phyloP scores from a whole-genome alignment of 1,140 invertebrate genomes.

The Leptestheria dahalacensis region DNA sequence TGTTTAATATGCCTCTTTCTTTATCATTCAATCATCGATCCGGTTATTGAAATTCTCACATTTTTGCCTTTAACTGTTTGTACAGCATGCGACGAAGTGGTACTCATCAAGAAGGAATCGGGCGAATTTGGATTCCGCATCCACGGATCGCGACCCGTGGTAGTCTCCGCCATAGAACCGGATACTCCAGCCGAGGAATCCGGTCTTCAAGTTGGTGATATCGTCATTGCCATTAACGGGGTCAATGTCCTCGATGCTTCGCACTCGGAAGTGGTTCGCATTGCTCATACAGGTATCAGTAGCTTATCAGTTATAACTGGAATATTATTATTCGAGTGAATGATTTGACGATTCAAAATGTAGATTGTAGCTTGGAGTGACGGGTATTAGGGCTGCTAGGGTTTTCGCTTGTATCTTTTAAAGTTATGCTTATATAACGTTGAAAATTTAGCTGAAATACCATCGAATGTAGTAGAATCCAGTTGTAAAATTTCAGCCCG shows the following conservation, averaged over 20 bases:
- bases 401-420: too few species aligned
- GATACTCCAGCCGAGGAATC: conserved; percentile 77
- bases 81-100: conserved; percentile 70
- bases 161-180: conserved; percentile 84
- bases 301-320: background rate
- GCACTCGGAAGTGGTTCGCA: conserved; percentile 86
- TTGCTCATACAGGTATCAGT: conserved; percentile 71
- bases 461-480: too few species aligned
- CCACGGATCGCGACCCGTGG: conserved; percentile 84
- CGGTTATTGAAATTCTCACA: too few species aligned
- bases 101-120: conserved; percentile 60
- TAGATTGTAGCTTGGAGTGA: too few species aligned
- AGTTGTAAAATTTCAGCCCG: too few species aligned
- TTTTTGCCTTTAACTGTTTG: conserved; percentile 20
- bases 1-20: background rate
- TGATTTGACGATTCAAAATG: too few species aligned
- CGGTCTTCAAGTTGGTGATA: conserved; percentile 84
- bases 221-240: conserved; percentile 80
- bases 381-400: too few species aligned
- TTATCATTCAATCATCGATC: background rate
- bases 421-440: too few species aligned
- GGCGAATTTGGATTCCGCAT: conserved; percentile 92
- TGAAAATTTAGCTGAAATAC: too few species aligned
- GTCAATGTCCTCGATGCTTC: conserved; percentile 76
- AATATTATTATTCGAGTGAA: background rate